Conservation (phyloP, 1,140 invertebrate genomes). For the Apis cerana region DNA sequence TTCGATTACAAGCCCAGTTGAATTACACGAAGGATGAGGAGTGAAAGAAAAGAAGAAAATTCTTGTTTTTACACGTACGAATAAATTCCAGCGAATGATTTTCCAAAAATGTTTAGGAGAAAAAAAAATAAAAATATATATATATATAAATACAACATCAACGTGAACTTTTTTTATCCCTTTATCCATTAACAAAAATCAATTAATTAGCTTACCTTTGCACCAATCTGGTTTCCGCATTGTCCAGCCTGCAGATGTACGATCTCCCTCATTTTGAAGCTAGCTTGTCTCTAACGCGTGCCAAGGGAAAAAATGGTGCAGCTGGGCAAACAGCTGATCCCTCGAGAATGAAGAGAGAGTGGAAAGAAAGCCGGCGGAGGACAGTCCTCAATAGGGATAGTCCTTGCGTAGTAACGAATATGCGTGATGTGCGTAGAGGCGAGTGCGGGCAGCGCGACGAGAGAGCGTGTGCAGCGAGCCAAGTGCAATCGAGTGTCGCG, state of each 20-base stretch:
- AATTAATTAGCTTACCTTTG: conserved; percentile 82
- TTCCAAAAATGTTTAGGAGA: no score
- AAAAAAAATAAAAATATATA: background rate
- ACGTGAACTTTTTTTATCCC: no score
- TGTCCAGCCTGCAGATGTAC: conserved; percentile 89
- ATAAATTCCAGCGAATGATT: no score
- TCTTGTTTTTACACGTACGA: background rate
- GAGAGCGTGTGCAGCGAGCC: conserved; percentile 44
- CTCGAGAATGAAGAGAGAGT: background rate
- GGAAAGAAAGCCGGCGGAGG: background rate
- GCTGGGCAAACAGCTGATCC: conserved; percentile 40
- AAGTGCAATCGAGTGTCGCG: conserved; percentile 47
- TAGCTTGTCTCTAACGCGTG: background rate
- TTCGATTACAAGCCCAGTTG: conserved; percentile 41
- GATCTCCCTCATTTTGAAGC: conserved; percentile 86
- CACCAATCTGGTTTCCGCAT: conserved; percentile 89
- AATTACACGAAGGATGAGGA: background rate
- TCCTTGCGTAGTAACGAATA: background rate
- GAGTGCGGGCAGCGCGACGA: conserved; percentile 24
- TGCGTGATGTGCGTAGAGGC: background rate
- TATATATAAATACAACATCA: no score
- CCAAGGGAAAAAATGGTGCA: background rate
- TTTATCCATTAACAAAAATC: no score
- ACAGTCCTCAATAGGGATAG: no score
- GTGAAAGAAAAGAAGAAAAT: background rate